phyloP scores from a whole-genome alignment of 2,113 vertebrate genomes.

The Epinephelus lanceolatus region DNA sequence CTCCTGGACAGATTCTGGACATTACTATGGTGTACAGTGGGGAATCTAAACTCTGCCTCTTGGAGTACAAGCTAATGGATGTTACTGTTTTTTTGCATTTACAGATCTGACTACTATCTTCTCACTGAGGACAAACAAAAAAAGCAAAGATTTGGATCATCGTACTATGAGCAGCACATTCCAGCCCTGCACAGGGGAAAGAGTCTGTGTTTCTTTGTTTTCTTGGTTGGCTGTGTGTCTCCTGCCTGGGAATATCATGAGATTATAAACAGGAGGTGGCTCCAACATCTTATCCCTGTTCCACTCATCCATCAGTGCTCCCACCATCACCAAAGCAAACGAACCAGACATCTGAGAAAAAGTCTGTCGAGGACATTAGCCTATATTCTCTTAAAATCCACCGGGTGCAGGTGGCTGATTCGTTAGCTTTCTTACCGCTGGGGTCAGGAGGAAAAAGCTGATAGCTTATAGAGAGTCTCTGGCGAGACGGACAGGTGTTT shows the following conservation, averaged over 20 bases:
- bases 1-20: slow-evolving; percentile 55
- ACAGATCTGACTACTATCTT: slow-evolving; percentile 33
- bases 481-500: slow-evolving; percentile 60
- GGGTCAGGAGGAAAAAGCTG: slow-evolving; percentile 34
- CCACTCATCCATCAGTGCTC: slow-evolving; percentile 53
- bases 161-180: slow-evolving; percentile 33
- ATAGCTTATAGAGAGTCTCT: slow-evolving; percentile 27
- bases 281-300: slow-evolving; percentile 61
- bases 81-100: slow-evolving; percentile 36
- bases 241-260: slow-evolving; percentile 71
- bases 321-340: slow-evolving; percentile 53
- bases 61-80: slow-evolving; percentile 69
- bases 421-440: slow-evolving; percentile 26
- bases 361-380: slow-evolving; percentile 31
- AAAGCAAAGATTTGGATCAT: slow-evolving; percentile 58
- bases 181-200: slow-evolving; percentile 42
- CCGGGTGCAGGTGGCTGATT: slow-evolving; percentile 36
- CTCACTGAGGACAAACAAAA: slow-evolving; percentile 40
- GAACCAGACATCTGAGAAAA: slow-evolving; percentile 48
- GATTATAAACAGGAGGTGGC: slow-evolving; percentile 74
- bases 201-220: slow-evolving; percentile 58
- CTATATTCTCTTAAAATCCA: slow-evolving; percentile 17
- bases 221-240: slow-evolving; percentile 52
- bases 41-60: slow-evolving; percentile 27
- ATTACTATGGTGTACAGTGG: slow-evolving; percentile 39